phyloP scores from a whole-genome alignment of 2,888 invertebrate genomes.

The Carterocephalus palaemon region DNA sequence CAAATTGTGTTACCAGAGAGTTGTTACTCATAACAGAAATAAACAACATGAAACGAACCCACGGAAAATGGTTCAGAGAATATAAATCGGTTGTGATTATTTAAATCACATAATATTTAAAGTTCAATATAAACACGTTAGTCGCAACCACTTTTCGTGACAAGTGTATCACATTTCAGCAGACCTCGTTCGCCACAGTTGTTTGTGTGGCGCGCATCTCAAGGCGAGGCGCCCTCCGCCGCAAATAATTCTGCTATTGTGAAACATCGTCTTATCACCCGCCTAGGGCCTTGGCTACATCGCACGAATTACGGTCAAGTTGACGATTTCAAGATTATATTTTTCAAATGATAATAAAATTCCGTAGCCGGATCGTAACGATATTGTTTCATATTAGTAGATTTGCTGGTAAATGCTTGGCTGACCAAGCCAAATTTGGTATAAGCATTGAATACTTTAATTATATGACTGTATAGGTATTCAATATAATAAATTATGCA shows the following conservation, averaged over 20 bases:
- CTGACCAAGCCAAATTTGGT: not conserved
- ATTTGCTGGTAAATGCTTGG: too few relatives aligned
- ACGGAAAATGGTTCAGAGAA: too few relatives aligned
- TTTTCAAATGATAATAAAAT: constrained; percentile 60
- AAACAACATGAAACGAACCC: too few relatives aligned
- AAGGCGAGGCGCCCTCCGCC: constrained; percentile 67
- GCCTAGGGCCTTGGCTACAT: constrained; percentile 67
- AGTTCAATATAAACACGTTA: constrained; percentile 2
- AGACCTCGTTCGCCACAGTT: constrained; percentile 58
- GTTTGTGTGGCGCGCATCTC: constrained; percentile 75
- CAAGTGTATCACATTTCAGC: constrained; percentile 65
- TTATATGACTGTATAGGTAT: too few relatives aligned
- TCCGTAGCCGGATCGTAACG: constrained; percentile 36
- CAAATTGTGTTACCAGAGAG: too few relatives aligned
- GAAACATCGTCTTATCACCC: constrained; percentile 71
- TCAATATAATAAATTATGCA: too few relatives aligned
- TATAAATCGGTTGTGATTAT: too few relatives aligned
- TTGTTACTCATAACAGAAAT: too few relatives aligned
- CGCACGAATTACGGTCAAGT: constrained; percentile 78
- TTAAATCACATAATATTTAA: too few relatives aligned
- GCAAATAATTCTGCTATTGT: constrained; percentile 79
- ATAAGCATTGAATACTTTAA: too few relatives aligned
- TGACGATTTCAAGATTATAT: constrained; percentile 72
- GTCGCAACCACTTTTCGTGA: constrained; percentile 46
- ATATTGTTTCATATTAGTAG: constrained; percentile 2